Base-by-base conservation (phyloP, 92 coral and sea anemone genomes). In the Heteractis magnifica region DNA sequence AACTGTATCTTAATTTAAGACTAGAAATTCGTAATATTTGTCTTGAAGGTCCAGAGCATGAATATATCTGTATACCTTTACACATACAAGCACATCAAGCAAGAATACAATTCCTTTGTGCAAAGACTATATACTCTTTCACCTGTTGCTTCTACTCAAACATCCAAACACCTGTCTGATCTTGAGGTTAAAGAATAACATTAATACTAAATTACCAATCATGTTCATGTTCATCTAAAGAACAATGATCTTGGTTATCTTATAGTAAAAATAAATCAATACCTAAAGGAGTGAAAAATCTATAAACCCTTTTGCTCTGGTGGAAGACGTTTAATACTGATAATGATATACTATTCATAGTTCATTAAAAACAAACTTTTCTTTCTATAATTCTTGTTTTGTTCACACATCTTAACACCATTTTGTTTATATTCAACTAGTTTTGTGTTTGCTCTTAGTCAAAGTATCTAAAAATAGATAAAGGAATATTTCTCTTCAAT, bases 131-230 rank as follows among this genome's bases (percentile, higher is more conserved):
- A 58, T 68, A 68, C 16, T 21, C 41, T 8, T 6, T 68, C 73
- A 68, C 73, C 73, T 68, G 73, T 68, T 68, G 73, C 44, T 16
- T 6, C 10, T 68, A 41, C 73, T 21, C 14, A 23, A 68, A 7
- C 44, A 23, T 68, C 10, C 73, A 21, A 68, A 68, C 73, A 68
- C 73, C 73, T 68, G 73, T 10, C 49, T 68, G 73, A 68, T 68
- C 73, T 20, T 68, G 49, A 68, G 49, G 73, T 21, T 68, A 8
- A 21, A 21, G 73, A 68, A 68, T 68, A 21, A 68, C 73, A 65
- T 68, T 23, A 68, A 68, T 68, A 68, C 3, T 62, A 62, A 62
- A 18, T 62, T 62, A 62, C 73, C 49, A 68, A 68, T 68, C 73
- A 8, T 68, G 14, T 8, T 68, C 73, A 8, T 68, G 14, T 8